These are phyloP conservation scores for Caenorhabditis becei DNA, from an alignment of 2,888 invertebrate species.

Conservation along the genomic window DNA sequence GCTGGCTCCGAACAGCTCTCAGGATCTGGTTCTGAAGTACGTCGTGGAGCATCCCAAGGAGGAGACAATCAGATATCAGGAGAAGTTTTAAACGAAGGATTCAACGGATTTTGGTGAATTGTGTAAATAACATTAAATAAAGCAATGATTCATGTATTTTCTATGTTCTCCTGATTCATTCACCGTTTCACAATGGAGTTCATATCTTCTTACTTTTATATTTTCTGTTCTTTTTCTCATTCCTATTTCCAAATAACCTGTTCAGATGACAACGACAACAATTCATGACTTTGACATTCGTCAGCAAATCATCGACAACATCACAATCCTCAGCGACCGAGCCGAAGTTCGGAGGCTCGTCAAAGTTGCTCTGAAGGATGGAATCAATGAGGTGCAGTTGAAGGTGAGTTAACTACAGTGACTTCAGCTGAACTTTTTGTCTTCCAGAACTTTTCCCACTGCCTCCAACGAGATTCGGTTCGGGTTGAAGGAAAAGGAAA, in stretches of 20 bases:
- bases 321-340: slow-evolving; percentile 76
- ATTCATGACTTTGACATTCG: slow-evolving; percentile 59
- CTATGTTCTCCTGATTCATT: neutral
- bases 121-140: no score
- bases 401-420: slow-evolving; percentile 45
- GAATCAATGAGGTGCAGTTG: slow-evolving; percentile 71
- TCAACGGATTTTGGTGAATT: no score
- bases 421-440: neutral
- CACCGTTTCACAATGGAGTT: neutral
- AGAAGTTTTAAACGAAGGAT: slow-evolving; percentile 9
- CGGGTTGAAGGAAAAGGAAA: slow-evolving; percentile 72
- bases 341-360: slow-evolving; percentile 74
- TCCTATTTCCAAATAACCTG: neutral
- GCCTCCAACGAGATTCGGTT: slow-evolving; percentile 70
- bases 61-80: slow-evolving; percentile 60
- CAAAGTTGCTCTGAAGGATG: slow-evolving; percentile 58
- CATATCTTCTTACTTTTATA: neutral
- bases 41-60: slow-evolving; percentile 70
- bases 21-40: slow-evolving; percentile 65
- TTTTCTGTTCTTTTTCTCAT: neutral
- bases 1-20: slow-evolving; percentile 52
- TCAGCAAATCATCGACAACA: slow-evolving; percentile 49
- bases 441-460: slow-evolving; percentile 69
- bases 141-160: neutral
- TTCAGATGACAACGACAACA: slow-evolving; percentile 37